A percentile compares a stretch with the other conserved stretches of the same genome.
These are phyloP conservation scores for Mycetomoellerius zeteki DNA, from an alignment of 1,140 invertebrate species.

Conservation along the genomic window DNA sequence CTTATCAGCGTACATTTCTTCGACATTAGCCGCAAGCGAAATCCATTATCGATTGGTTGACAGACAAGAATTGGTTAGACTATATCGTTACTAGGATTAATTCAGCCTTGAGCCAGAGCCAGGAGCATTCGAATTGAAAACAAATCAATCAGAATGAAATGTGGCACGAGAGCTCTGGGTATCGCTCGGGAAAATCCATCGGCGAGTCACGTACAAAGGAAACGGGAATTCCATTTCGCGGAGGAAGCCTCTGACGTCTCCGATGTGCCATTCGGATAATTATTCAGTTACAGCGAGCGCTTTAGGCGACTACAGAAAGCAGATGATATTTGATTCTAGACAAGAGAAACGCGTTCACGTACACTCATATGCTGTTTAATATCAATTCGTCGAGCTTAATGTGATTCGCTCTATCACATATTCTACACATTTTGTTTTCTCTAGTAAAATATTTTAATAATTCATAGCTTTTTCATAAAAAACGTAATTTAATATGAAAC, in stretches of 20 bases:
- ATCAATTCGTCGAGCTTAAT: not conserved
- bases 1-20: not conserved
- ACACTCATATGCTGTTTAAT: conserved; percentile 29
- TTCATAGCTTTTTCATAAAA: not conserved
- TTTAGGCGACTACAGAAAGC: conserved; percentile 49
- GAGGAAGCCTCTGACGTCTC: conserved; percentile 41
- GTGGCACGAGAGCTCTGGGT: conserved; percentile 22
- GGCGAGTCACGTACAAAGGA: conserved; percentile 70
- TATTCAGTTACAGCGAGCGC: conserved; percentile 61
- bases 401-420: not conserved
- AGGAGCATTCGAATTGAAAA: conserved; percentile 62
- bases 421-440: not conserved
- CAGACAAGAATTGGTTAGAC: conserved; percentile 40
- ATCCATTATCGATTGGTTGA: conserved; percentile 37
- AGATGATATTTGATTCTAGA: conserved; percentile 65
- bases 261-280: conserved; percentile 69
- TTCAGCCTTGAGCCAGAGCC: conserved; percentile 12
- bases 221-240: conserved; percentile 67
- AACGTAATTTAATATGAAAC: not conserved
- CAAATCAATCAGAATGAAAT: conserved; percentile 72
- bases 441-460: conserved; percentile 28
- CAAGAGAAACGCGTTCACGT: not conserved
- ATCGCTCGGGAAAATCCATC: conserved; percentile 68
- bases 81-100: conserved; percentile 50
- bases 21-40: not conserved